A percentile compares a stretch with the other conserved stretches of the same genome.
Conservation (phyloP, 2,797 vertebrate genomes). For the Psittacula echo region DNA sequence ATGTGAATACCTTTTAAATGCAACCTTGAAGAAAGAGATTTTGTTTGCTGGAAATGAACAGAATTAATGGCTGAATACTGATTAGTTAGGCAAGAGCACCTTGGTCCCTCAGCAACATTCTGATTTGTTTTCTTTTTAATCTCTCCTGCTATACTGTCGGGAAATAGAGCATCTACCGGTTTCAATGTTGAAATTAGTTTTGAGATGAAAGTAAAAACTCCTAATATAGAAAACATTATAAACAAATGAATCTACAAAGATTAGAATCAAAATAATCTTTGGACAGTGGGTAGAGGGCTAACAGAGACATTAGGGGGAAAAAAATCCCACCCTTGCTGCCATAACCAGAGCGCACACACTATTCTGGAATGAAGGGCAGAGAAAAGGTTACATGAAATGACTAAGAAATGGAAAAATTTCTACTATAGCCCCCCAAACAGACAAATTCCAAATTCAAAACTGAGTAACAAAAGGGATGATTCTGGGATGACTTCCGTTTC, state of each 20-base stretch:
- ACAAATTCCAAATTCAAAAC: neutral
- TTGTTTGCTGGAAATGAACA: slow-evolving; percentile 28
- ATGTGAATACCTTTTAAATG: neutral
- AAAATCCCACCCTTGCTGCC: neutral
- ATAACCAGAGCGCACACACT: neutral
- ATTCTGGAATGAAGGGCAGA: neutral
- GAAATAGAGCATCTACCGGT: neutral
- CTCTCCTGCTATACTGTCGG: neutral
- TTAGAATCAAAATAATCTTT: neutral
- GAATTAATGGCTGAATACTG: slow-evolving; percentile 16
- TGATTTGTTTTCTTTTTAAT: slow-evolving; percentile 8
- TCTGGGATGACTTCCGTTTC: neutral
- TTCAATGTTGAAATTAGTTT: slow-evolving; percentile 25
- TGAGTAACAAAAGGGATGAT: neutral
- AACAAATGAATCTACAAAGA: slow-evolving; percentile 1
- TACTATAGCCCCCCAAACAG: neutral
- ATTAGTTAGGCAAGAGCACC: neutral
- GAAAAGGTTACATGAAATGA: neutral
- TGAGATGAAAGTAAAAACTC: neutral
- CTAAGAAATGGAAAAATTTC: neutral
- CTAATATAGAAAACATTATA: neutral
- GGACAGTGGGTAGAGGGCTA: neutral
- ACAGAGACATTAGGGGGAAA: neutral
- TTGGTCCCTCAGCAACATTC: neutral
- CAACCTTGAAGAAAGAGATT: slow-evolving; percentile 22